phyloP scores from a whole-genome alignment of 2,113 vertebrate species.

The Indicator maculatus region DNA sequence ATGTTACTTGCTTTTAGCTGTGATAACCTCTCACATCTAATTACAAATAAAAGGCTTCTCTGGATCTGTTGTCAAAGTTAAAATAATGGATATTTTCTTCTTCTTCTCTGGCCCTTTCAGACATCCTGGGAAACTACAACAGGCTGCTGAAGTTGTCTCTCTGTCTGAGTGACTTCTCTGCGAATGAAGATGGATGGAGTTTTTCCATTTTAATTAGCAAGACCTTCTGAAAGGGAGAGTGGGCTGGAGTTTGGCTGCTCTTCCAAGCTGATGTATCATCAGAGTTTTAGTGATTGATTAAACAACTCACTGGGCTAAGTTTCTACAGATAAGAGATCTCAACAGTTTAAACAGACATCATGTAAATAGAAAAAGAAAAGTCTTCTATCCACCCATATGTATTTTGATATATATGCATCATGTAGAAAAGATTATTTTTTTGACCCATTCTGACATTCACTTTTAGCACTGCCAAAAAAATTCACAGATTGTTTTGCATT shows the following conservation, averaged over 20 bases:
- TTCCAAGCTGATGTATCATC: slow-evolving; percentile 37
- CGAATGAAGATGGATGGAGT: slow-evolving; percentile 59
- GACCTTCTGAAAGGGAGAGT: slow-evolving; percentile 10
- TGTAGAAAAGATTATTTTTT: background rate
- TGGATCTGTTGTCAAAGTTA: slow-evolving; percentile 17
- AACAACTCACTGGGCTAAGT: background rate
- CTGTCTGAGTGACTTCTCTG: slow-evolving; percentile 11
- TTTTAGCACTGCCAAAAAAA: background rate
- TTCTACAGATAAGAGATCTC: background rate
- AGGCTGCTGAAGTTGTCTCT: background rate
- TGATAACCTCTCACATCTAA: slow-evolving; percentile 83
- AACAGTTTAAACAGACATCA: background rate
- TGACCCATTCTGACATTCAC: background rate
- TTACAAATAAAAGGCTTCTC: slow-evolving; percentile 69
- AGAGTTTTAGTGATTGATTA: slow-evolving; percentile 33
- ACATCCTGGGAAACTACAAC: background rate
- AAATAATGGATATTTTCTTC: slow-evolving; percentile 31
- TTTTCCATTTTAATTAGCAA: slow-evolving; percentile 62
- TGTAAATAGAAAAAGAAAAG: background rate
- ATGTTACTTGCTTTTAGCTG: slow-evolving; percentile 82
- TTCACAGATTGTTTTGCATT: background rate
- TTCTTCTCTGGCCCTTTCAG: background rate
- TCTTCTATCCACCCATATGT: background rate
- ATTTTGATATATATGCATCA: background rate
- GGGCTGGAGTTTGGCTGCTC: slow-evolving; percentile 1